These are phyloP conservation scores for Tetramorium bicarinatum DNA, from an alignment of 2,888 invertebrate species.

Conservation along the genomic window DNA sequence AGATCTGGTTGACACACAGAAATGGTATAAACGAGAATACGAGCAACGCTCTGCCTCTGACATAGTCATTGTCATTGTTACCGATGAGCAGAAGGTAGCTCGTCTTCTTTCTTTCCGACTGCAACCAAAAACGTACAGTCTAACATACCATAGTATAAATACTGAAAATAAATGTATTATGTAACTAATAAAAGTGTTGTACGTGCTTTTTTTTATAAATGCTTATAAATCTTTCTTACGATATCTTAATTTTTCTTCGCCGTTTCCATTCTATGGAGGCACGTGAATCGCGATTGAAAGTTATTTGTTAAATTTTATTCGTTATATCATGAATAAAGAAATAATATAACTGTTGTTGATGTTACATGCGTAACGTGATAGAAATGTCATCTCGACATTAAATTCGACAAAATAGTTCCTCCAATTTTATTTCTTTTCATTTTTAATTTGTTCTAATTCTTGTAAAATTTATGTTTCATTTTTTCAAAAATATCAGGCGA, in stretches of 20 bases:
- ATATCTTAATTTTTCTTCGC: background rate
- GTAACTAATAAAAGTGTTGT: slow-evolving; percentile 67
- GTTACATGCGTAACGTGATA: background rate
- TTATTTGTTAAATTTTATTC: background rate
- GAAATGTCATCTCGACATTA: background rate
- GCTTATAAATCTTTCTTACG: background rate
- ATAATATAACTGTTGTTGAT: background rate
- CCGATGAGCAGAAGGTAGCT: background rate
- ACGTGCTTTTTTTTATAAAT: slow-evolving; percentile 60
- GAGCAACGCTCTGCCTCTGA: background rate
- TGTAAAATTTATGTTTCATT: background rate
- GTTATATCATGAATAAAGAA: background rate
- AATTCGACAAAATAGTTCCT: background rate
- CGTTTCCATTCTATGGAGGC: background rate
- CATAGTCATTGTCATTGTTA: slow-evolving; percentile 41
- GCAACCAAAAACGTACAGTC: slow-evolving; percentile 38
- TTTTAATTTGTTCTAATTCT: background rate
- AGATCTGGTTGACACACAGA: background rate
- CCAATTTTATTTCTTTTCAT: background rate
- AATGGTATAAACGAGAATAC: background rate
- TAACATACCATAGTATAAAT: slow-evolving; percentile 49
- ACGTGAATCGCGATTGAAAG: background rate
- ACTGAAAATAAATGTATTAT: slow-evolving; percentile 69
- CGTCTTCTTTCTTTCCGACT: slow-evolving; percentile 39
- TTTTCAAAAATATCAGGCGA: background rate